Conservation (phyloP, 2,888 invertebrate species). For the Stenotaenia linearis region DNA sequence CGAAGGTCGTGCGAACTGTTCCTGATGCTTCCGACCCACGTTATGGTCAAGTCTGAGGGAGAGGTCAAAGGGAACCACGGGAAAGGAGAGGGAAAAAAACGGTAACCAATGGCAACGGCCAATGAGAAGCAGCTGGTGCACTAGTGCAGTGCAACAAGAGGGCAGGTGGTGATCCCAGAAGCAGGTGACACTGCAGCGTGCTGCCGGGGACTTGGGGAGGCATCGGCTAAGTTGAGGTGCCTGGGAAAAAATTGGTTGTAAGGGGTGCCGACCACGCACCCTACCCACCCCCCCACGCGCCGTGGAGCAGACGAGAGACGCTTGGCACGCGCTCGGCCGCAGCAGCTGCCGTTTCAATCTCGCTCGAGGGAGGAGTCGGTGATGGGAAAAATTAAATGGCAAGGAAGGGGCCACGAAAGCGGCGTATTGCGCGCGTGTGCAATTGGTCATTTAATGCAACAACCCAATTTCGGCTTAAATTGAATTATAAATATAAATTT, state of each 20-base stretch:
- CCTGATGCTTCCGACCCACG: background rate
- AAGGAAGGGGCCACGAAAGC: background rate
- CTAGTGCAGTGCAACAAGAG: background rate
- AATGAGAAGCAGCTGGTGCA: background rate
- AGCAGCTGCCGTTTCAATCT: constrained; percentile 18
- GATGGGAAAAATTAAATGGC: constrained; percentile 2
- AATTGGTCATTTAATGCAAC: constrained; percentile 2
- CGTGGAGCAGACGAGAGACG: background rate
- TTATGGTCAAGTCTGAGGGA: background rate
- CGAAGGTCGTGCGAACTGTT: background rate
- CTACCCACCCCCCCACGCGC: background rate
- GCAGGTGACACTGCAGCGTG: constrained; percentile 16
- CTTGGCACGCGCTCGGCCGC: background rate
- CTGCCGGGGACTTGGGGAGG: background rate
- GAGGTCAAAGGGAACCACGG: constrained; percentile 5
- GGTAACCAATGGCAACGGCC: background rate
- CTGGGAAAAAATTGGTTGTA: constrained; percentile 4
- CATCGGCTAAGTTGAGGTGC: background rate
- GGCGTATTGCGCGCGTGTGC: background rate
- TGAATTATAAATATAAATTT: background rate
- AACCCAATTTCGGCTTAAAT: background rate
- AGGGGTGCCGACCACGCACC: background rate
- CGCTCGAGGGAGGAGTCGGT: constrained; percentile 19
- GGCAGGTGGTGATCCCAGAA: constrained; percentile 5
- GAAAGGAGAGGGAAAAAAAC: background rate